Percentiles rank a stretch among this genome's conserved stretches.
Evolutionary conservation across 2,113 vertebrate species (phyloP).

Genomic region (Proterorhinus semilunaris): DNA sequence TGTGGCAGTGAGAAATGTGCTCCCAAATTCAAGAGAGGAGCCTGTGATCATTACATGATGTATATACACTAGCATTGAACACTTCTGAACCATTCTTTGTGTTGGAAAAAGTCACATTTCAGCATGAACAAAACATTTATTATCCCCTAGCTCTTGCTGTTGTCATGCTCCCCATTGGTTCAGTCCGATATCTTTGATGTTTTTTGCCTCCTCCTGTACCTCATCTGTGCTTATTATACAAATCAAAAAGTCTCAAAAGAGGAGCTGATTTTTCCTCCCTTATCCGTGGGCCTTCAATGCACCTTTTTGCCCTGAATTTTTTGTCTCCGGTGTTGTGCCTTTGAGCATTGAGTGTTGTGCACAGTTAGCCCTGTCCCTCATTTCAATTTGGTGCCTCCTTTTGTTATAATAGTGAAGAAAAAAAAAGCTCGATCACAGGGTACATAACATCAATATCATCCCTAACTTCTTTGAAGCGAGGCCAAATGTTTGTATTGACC

Average conservation of each 20-base stretch:
- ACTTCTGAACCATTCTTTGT: conserved; percentile 47
- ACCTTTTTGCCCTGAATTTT: conserved; percentile 48
- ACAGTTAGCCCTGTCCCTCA: conserved; percentile 53
- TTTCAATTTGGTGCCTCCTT: conserved; percentile 37
- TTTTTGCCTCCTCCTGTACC: conserved; percentile 16
- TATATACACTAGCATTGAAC: conserved; percentile 25
- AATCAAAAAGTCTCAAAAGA: conserved; percentile 22
- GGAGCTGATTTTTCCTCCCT: conserved; percentile 18
- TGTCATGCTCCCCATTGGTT: conserved; percentile 24
- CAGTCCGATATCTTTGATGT: conserved; percentile 41
- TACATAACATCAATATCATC: conserved; percentile 10
- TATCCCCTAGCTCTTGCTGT: conserved; percentile 28
- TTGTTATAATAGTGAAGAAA: conserved; percentile 37
- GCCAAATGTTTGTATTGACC: conserved; percentile 13
- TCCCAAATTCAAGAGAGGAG: conserved; percentile 4
- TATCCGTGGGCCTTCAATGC: conserved; percentile 39
- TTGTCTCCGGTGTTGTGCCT: conserved; percentile 74
- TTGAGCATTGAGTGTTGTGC: conserved; percentile 68
- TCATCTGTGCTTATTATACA: conserved; percentile 34
- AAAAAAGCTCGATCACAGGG: conserved; percentile 29
- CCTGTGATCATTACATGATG: background rate
- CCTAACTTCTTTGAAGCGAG: conserved; percentile 36
- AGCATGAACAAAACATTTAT: conserved; percentile 59
- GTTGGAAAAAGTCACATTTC: conserved; percentile 51
- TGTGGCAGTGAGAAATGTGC: conserved; percentile 2